Percentiles rank a stretch among this genome's conserved stretches.
These are phyloP conservation scores for Acanthopleura granulata DNA, from an alignment of 2,888 invertebrate genomes.

Conservation along the genomic window DNA sequence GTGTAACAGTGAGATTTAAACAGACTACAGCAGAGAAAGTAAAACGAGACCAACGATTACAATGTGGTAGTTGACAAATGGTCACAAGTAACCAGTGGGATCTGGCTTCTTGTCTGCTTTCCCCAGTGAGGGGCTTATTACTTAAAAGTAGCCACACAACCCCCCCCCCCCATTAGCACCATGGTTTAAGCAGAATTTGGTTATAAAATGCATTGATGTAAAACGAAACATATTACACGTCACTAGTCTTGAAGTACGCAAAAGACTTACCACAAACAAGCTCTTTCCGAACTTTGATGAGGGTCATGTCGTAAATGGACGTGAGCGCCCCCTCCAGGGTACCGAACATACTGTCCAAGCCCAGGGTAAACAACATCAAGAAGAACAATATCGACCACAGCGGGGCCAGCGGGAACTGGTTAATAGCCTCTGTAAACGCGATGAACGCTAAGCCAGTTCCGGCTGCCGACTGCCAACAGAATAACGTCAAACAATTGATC, in stretches of 20 bases:
- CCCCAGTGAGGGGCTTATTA: no score
- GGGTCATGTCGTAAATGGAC: constrained; percentile 93
- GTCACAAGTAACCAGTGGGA: no score
- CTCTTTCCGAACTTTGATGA: constrained; percentile 73
- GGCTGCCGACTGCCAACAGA: constrained; percentile 84
- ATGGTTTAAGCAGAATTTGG: not conserved
- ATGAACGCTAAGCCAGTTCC: constrained; percentile 96
- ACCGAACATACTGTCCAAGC: constrained; percentile 95
- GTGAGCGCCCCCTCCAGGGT: constrained; percentile 96
- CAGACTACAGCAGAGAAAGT: no score
- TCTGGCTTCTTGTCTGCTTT: no score
- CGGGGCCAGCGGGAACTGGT: constrained; percentile 91
- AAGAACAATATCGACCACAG: constrained; percentile 97
- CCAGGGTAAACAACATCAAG: constrained; percentile 92
- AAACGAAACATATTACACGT: no score
- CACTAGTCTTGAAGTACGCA: no score
- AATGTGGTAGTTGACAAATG: no score
- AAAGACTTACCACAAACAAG: constrained; percentile 43
- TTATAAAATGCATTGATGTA: constrained; percentile 29
- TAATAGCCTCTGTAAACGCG: constrained; percentile 95
- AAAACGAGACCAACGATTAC: no score
- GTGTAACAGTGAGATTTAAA: no score
- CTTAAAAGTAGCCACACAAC: no score
- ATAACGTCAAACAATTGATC: not conserved
- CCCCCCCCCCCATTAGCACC: no score